Evolutionary conservation across 2,888 invertebrate genomes (phyloP).

Genomic region (Dicyrtoma fusca): DNA sequence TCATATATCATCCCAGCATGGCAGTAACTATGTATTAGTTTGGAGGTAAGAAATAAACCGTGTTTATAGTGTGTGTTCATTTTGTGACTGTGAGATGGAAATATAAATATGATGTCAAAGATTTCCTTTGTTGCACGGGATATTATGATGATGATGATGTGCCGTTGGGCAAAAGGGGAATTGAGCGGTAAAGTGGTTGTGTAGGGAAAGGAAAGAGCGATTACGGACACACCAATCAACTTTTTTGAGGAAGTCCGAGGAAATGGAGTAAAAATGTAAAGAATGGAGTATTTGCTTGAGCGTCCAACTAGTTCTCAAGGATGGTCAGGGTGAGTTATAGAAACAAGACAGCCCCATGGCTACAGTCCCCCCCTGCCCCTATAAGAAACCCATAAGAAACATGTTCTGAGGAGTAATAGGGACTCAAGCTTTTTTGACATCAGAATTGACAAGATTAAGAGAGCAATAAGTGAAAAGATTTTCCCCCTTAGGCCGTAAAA

Average conservation of each 20-base stretch:
- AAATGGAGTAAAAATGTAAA: conserved; percentile 7
- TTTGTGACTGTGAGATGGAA: no score
- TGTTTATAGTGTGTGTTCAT: no score
- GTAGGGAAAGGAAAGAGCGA: conserved; percentile 7
- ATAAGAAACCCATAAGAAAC: not conserved
- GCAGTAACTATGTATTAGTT: not conserved
- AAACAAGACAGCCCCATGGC: no score
- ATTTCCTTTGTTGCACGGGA: not conserved
- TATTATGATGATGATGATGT: not conserved
- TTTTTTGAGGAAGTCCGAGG: conserved; percentile 31
- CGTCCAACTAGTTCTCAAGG: conserved; percentile 36
- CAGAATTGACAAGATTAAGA: conserved; percentile 28
- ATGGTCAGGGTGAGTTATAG: conserved; percentile 25
- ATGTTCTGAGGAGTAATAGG: not conserved
- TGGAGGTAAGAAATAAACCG: no score
- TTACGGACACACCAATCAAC: conserved; percentile 16
- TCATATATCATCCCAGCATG: no score
- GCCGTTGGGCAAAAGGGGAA: not conserved
- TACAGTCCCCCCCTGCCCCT: no score
- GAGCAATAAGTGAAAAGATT: conserved; percentile 45
- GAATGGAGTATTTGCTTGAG: conserved; percentile 42
- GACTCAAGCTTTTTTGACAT: conserved; percentile 29
- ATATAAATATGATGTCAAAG: conserved; percentile 10
- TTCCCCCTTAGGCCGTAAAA: conserved; percentile 36
- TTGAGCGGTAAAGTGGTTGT: not conserved